Evolutionary conservation across 2,888 invertebrate genomes (phyloP), one percentile per base, ranked within the genome.

Genomic region (Chromoteleia sp.): DNA sequence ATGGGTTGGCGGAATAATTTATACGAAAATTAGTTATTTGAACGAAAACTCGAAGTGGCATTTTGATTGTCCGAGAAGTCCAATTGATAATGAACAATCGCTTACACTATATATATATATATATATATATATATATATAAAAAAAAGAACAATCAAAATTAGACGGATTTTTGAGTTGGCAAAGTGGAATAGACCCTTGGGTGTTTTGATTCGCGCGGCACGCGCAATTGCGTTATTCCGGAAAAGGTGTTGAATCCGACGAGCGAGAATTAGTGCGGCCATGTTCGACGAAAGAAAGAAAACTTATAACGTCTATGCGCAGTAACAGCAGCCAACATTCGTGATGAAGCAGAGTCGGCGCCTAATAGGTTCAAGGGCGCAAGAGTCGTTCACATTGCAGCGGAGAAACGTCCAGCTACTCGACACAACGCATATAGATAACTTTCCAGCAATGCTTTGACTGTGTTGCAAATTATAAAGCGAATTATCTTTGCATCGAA

Each of bases 341-440:
- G 81, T 81, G 71, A 83, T 81, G 83, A 83, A 76, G 78, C 83
- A 15, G 80, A 82, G 78, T 80, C 83, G 81, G 82, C 85, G 83
- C 82, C 85, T 86, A 86, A 85, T 85, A 84, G 86, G 85, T 86
- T 86, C 84, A 86, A 85, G 85, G 84, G 84, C 86, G 84, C 84
- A 82, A 77, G 84, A 86, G 85, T 85, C 84, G 84, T 85, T 86
- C 84, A 85, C 84, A 84, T 82, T 83, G 80, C 79, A 73, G 75
- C 74, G 58, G 82, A 84, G 80, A 84, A 82, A 77, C 80, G 78
- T 82, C 79, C 70, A 80, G 80, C 83, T 84, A 82, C 83, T 85
- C 83, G 79, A 76, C 84, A 76, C 84, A 68, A 76, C 79, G 82
- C 80, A 74, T 79, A 75, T 77, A 84, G 83, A 85, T 83, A 83